phyloP scores from a whole-genome alignment of 30 jellyfish, hydroid and myxozoan genomes.

The Aurelia aurita region DNA sequence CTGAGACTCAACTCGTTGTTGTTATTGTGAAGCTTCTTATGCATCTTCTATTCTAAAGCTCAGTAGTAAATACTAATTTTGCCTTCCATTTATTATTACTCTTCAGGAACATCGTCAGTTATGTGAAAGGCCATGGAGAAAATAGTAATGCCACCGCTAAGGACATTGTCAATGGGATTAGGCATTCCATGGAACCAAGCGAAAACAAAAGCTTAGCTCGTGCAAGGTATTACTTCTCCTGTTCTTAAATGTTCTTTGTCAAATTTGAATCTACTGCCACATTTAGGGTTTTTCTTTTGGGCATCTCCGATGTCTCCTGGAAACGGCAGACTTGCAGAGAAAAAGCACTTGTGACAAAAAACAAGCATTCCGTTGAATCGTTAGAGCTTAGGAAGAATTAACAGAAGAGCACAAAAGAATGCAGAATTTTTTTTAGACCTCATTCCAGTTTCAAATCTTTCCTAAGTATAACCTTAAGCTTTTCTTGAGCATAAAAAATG shows the following conservation, averaged over 20 bases:
- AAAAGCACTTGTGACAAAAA: not conserved
- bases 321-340: not conserved
- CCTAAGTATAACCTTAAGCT: no score
- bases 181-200: constrained; percentile 57
- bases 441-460: no score
- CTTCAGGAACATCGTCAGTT: constrained; percentile 54
- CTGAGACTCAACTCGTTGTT: no score
- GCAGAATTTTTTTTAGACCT: no score
- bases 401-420: no score
- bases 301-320: not conserved
- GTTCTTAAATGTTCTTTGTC: not conserved
- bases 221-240: constrained; percentile 43
- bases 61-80: no score
- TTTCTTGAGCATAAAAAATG: no score
- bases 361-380: no score
- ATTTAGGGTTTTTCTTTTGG: not conserved
- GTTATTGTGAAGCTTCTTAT: no score
- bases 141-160: constrained; percentile 58
- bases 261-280: not conserved
- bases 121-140: constrained; percentile 60
- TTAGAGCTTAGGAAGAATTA: no score
- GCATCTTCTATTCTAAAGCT: not conserved
- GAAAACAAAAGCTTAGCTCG: constrained; percentile 70
- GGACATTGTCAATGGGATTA: constrained; percentile 70
- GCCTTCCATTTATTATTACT: not conserved